Conservation (phyloP, 2,797 vertebrate species). For the Halcyon badia region DNA sequence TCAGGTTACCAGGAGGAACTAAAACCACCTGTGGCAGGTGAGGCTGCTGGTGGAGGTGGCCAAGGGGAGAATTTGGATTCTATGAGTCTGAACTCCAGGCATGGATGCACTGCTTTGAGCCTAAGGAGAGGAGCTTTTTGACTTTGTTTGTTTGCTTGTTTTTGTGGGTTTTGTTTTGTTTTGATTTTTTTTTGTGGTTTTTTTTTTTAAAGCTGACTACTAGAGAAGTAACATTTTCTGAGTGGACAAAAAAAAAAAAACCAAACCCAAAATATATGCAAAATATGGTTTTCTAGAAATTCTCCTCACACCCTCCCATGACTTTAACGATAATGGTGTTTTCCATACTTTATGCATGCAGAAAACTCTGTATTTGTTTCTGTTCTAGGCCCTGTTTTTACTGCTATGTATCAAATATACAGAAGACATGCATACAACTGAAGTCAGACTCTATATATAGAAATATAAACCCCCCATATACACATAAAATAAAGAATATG, state of each 20-base stretch:
- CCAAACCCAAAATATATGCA: background rate
- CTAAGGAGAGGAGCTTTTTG: background rate
- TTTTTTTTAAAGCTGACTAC: background rate
- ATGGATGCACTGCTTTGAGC: background rate
- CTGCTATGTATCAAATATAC: fast-evolving
- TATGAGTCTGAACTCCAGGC: background rate
- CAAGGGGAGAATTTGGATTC: background rate
- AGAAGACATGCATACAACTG: background rate
- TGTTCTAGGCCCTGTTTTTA: background rate
- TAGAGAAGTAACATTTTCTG: background rate
- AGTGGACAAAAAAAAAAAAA: background rate
- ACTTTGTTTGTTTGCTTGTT: background rate
- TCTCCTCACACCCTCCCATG: background rate
- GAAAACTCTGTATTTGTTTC: background rate
- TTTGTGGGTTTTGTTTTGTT: background rate
- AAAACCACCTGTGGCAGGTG: background rate
- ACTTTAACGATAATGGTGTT: background rate
- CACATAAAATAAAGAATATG: background rate
- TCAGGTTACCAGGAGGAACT: background rate
- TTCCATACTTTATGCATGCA: background rate
- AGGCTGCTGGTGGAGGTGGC: background rate
- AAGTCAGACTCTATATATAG: background rate
- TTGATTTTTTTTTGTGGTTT: background rate
- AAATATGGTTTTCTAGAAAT: background rate
- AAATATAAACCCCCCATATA: fast-evolving